A percentile compares a stretch with the other conserved stretches of the same genome.
Conservation (phyloP, 2,797 vertebrate species). For the Pygocentrus nattereri region DNA sequence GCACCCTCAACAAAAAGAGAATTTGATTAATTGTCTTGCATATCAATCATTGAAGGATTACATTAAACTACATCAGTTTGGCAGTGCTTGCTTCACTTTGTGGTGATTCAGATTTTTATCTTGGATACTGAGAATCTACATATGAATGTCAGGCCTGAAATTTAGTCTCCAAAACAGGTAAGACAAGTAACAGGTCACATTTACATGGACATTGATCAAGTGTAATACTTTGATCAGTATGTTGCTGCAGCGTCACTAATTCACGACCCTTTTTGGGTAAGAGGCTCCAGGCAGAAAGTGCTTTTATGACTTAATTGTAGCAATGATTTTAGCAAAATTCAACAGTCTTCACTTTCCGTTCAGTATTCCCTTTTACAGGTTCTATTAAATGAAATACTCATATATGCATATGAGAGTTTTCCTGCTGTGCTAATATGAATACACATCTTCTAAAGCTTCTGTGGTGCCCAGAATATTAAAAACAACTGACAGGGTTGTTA, state of each 20-base stretch:
- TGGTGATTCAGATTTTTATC: constrained; percentile 6
- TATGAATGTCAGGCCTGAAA: not conserved
- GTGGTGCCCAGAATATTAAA: not conserved
- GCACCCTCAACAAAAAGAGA: constrained; percentile 21
- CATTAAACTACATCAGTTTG: constrained; percentile 20
- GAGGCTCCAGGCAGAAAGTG: no score
- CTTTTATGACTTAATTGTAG: no score
- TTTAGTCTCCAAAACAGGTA: not conserved
- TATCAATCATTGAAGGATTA: constrained; percentile 28
- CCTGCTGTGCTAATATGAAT: not conserved
- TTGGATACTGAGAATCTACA: not conserved
- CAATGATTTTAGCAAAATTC: no score
- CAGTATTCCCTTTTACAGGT: no score
- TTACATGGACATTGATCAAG: not conserved
- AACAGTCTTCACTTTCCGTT: no score
- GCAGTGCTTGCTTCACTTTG: constrained; percentile 16
- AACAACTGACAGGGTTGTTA: not conserved
- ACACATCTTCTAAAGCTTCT: not conserved
- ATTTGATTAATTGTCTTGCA: not conserved
- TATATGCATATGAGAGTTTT: not conserved
- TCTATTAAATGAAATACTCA: no score
- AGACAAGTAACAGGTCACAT: not conserved
- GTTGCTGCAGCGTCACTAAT: no score
- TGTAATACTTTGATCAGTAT: no score
- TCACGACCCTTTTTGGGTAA: no score